Percentiles rank a stretch among this genome's conserved stretches.
Conservation (phyloP, 2,888 invertebrate genomes). For the Oxyteleia sp. region DNA sequence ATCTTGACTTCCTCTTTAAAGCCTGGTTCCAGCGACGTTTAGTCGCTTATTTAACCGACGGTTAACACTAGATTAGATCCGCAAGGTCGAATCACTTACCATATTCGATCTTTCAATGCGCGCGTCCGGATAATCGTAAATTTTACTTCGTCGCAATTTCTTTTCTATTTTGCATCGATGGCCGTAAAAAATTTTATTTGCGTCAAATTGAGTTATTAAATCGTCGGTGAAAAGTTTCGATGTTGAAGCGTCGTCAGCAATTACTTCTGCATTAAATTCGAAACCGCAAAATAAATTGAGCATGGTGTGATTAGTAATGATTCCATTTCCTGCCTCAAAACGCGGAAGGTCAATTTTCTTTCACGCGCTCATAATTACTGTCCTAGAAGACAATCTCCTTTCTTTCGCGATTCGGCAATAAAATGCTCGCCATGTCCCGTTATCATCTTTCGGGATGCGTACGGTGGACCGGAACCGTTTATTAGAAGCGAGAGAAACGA, state of each 20-base stretch:
- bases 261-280: constrained; percentile 54
- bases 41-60: constrained; percentile 55
- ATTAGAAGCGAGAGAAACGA: constrained; percentile 73
- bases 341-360: constrained; percentile 69
- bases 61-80: constrained; percentile 51
- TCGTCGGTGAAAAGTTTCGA: constrained; percentile 22
- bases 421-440: constrained; percentile 75
- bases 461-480: constrained; percentile 77
- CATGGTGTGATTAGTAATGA: constrained; percentile 69
- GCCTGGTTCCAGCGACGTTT: constrained; percentile 52
- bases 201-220: constrained; percentile 54
- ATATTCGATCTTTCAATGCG: neutral
- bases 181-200: neutral
- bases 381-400: constrained; percentile 72
- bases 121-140: neutral
- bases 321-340: constrained; percentile 71
- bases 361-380: constrained; percentile 72
- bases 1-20: constrained; percentile 65
- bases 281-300: constrained; percentile 71
- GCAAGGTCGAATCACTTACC: constrained; percentile 27
- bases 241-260: constrained; percentile 40
- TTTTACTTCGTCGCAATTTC: neutral
- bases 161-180: too few relatives aligned
- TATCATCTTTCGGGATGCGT: constrained; percentile 75
- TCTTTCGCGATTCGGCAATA: constrained; percentile 75